Conservation (phyloP, 2,113 vertebrate genomes). For the Neoarius graeffei region DNA sequence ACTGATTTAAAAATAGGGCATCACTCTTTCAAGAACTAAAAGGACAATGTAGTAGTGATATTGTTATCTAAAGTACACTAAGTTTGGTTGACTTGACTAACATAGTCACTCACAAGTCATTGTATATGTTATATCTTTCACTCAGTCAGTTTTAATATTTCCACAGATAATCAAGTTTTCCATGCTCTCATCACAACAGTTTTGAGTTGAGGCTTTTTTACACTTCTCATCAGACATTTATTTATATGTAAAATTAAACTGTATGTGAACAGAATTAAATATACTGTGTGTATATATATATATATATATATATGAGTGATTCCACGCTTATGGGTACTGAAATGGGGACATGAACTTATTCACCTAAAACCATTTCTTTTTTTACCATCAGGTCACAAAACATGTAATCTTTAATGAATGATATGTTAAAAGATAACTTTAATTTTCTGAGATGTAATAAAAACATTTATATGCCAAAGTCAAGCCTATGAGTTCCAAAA, state of each 20-base stretch:
- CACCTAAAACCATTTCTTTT: too few relatives aligned
- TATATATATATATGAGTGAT: too few relatives aligned
- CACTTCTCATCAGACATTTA: background rate
- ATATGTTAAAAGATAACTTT: too few relatives aligned
- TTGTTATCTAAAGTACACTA: slow-evolving; percentile 19
- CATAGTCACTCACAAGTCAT: background rate
- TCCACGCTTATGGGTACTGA: too few relatives aligned
- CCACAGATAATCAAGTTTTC: background rate
- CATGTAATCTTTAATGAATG: too few relatives aligned
- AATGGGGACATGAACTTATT: too few relatives aligned
- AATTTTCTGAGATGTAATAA: too few relatives aligned
- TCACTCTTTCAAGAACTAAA: background rate
- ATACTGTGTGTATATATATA: background rate
- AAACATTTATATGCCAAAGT: too few relatives aligned
- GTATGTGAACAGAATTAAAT: background rate
- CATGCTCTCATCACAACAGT: background rate
- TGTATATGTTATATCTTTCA: background rate
- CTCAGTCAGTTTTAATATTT: background rate
- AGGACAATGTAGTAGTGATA: background rate
- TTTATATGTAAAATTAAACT: background rate
- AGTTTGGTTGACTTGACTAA: background rate
- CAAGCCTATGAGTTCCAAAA: too few relatives aligned
- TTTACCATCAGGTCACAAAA: too few relatives aligned
- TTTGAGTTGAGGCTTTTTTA: background rate
- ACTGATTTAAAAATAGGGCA: background rate